Percentiles rank a stretch among this genome's conserved stretches.
phyloP scores from a whole-genome alignment of 2,113 vertebrate genomes.

The Macquaria australasica region DNA sequence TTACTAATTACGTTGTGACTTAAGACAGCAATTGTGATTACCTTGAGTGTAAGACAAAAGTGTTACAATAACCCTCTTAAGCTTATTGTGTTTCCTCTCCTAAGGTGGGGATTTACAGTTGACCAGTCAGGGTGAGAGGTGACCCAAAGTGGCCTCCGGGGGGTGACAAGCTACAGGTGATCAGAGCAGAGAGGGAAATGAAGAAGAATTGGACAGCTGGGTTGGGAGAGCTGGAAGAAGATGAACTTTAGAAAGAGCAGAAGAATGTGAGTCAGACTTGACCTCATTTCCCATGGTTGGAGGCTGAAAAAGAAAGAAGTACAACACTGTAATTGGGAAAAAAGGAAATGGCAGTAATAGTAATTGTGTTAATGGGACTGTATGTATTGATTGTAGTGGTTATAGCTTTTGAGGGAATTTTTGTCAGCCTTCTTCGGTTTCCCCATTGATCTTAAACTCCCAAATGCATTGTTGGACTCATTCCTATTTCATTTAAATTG shows the following conservation, averaged over 20 bases:
- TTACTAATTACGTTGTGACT: too few species aligned
- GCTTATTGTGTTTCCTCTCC: conserved; percentile 8
- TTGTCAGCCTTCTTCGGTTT: conserved; percentile 6
- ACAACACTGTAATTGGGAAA: conserved; percentile 18
- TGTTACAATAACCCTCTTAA: conserved; percentile 21
- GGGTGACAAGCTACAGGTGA: conserved; percentile 59
- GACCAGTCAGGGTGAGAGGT: conserved; percentile 14
- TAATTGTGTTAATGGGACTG: conserved; percentile 59
- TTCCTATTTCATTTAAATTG: conserved; percentile 53
- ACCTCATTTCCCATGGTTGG: conserved; percentile 30
- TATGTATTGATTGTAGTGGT: conserved; percentile 52
- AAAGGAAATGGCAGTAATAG: conserved; percentile 34
- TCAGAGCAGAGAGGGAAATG: neutral
- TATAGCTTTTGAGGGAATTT: conserved; percentile 37
- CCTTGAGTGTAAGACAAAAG: conserved; percentile 14
- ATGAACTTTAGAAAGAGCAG: conserved; percentile 26
- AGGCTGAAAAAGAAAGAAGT: conserved; percentile 36
- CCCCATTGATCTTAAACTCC: conserved; percentile 42
- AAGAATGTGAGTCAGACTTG: conserved; percentile 47
- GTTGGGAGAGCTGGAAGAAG: conserved; percentile 6
- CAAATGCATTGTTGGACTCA: conserved; percentile 49
- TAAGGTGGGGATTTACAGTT: conserved; percentile 8
- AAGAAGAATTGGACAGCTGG: neutral
- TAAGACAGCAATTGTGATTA: too few species aligned
- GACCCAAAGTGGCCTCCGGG: conserved; percentile 52